A percentile compares a stretch with the other conserved stretches of the same genome.
These are phyloP conservation scores for Eupelmus urozonus DNA, from an alignment of 2,888 invertebrate species.

Conservation along the genomic window DNA sequence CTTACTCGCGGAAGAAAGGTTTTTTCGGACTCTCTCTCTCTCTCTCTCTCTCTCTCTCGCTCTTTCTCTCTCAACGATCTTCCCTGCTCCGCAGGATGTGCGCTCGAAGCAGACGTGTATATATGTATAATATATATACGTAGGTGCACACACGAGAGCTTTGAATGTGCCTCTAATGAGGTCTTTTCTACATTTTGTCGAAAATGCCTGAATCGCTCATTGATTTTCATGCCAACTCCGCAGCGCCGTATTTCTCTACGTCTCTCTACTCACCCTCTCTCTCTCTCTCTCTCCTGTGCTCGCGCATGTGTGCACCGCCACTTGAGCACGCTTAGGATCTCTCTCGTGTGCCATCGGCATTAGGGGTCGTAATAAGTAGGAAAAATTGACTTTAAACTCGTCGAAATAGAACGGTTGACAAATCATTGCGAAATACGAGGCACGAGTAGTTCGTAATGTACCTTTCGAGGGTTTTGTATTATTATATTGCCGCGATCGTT, in stretches of 20 bases:
- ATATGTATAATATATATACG: too few relatives aligned
- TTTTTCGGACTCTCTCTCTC: constrained; percentile 20
- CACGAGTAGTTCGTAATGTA: background rate
- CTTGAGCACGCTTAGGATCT: constrained; percentile 44
- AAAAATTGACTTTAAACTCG: constrained; percentile 11
- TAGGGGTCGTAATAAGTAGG: background rate
- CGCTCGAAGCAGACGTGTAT: too few relatives aligned
- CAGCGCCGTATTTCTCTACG: too few relatives aligned
- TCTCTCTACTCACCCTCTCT: too few relatives aligned
- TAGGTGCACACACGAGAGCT: constrained; percentile 29
- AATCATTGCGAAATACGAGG: too few relatives aligned
- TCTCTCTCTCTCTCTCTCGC: too few relatives aligned
- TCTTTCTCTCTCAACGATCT: constrained; percentile 25
- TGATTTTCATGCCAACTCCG: constrained; percentile 44
- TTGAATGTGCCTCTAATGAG: constrained; percentile 54
- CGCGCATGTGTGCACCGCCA: constrained; percentile 30
- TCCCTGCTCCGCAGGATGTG: constrained; percentile 19
- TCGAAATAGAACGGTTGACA: background rate
- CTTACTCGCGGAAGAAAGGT: constrained; percentile 32
- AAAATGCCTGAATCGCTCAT: constrained; percentile 49
- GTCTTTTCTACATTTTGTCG: constrained; percentile 42
- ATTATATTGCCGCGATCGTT: constrained; percentile 2
- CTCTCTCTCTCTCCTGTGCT: constrained; percentile 2
- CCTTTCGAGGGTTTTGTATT: constrained; percentile 15
- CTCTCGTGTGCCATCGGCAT: background rate